phyloP scores from a whole-genome alignment of 64 coral and sea anemone species.

The Actinia tenebrosa region DNA sequence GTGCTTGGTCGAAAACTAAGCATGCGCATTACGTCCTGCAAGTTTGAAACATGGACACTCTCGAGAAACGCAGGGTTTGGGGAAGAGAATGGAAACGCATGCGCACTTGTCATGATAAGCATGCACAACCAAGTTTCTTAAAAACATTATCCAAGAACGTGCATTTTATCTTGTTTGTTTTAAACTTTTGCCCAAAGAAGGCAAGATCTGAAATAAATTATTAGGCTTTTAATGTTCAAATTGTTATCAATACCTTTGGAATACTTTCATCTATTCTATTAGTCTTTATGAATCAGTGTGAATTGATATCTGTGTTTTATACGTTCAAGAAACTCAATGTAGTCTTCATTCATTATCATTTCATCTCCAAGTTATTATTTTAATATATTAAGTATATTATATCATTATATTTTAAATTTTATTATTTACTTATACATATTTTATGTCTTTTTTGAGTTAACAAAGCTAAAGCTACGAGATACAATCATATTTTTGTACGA shows the following conservation, averaged over 20 bases:
- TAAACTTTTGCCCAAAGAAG: neutral
- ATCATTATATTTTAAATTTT: too few relatives aligned
- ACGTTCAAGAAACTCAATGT: neutral
- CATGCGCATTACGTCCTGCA: neutral
- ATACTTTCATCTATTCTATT: neutral
- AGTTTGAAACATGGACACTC: too few relatives aligned
- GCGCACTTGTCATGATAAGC: too few relatives aligned
- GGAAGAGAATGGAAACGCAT: too few relatives aligned
- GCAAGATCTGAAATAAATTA: neutral
- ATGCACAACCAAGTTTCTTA: too few relatives aligned
- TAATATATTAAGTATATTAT: too few relatives aligned
- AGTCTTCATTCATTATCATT: neutral
- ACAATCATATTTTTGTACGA: neutral
- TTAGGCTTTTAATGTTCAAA: neutral
- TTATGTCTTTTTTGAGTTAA: neutral
- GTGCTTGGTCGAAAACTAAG: neutral
- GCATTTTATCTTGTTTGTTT: too few relatives aligned
- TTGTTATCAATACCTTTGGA: neutral
- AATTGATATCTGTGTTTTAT: neutral
- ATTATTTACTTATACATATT: too few relatives aligned
- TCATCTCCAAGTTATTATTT: too few relatives aligned
- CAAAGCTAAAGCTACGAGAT: neutral
- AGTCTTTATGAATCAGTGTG: neutral
- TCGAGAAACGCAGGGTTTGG: too few relatives aligned
- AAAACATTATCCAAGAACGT: too few relatives aligned